phyloP scores from a whole-genome alignment of 2,888 invertebrate genomes.

The Empis stercorea region DNA sequence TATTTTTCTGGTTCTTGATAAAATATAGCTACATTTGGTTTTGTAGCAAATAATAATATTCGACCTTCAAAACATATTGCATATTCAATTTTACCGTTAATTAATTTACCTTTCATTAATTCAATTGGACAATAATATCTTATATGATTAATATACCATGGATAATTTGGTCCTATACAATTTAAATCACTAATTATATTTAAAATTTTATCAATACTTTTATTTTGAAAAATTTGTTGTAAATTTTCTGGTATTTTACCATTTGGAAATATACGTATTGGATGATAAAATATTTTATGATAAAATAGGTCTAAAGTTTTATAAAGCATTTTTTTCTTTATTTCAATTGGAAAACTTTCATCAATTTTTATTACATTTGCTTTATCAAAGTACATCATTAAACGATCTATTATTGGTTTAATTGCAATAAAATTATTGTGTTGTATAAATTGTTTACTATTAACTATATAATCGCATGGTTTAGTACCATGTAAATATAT shows the following conservation, averaged over 20 bases:
- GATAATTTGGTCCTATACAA: slow-evolving; percentile 26
- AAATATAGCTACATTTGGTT: slow-evolving; percentile 41
- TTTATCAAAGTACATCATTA: too few species aligned
- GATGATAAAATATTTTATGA: slow-evolving; percentile 27
- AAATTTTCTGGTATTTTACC: slow-evolving; percentile 1
- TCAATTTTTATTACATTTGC: slow-evolving; percentile 20
- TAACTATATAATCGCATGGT: too few species aligned
- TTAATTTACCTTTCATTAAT: slow-evolving; percentile 40
- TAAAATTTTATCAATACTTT: slow-evolving; percentile 19
- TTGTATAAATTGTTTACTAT: too few species aligned
- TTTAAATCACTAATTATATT: slow-evolving; percentile 21
- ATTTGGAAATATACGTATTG: slow-evolving; percentile 21
- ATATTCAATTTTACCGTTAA: slow-evolving; percentile 40
- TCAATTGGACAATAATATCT: slow-evolving; percentile 50
- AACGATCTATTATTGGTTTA: too few species aligned
- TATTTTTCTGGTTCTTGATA: slow-evolving; percentile 48
- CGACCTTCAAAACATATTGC: slow-evolving; percentile 48
- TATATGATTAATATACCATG: slow-evolving; percentile 45
- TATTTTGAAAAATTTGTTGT: slow-evolving; percentile 17
- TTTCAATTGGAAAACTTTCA: slow-evolving; percentile 29
- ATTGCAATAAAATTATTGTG: too few species aligned
- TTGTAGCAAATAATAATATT: slow-evolving; percentile 45
- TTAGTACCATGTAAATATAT: too few species aligned
- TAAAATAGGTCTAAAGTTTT: not conserved
- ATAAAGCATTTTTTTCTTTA: not conserved